Evolutionary conservation across 2,113 vertebrate species (phyloP).

Genomic region (Promerops cafer): DNA sequence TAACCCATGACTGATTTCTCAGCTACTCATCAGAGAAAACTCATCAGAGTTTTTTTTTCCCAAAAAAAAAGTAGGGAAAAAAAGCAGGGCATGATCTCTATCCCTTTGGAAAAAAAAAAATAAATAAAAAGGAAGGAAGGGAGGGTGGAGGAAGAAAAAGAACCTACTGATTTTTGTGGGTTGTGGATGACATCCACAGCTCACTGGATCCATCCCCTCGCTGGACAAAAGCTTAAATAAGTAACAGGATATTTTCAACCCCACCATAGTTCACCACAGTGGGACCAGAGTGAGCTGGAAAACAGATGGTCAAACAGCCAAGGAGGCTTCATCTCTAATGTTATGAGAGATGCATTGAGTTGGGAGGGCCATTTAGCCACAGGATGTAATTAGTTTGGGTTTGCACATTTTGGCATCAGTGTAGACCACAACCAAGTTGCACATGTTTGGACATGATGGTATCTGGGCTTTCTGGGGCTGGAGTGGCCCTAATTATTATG

Average conservation of each 20-base stretch:
- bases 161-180: not conserved
- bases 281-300: not conserved
- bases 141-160: not conserved
- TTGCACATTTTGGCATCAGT: not conserved
- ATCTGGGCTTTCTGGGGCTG: not conserved
- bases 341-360: not conserved
- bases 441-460: not conserved
- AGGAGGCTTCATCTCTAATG: not conserved
- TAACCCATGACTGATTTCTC: not conserved
- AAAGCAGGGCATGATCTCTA: not conserved
- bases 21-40: not conserved
- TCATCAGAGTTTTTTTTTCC: too few species aligned
- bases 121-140: not conserved
- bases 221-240: conserved; percentile 17
- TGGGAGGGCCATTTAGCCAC: not conserved
- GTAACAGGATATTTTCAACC: not conserved
- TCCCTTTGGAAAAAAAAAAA: not conserved
- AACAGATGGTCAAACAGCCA: not conserved
- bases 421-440: not conserved
- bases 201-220: not conserved
- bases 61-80: not conserved
- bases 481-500: not conserved
- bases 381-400: conserved; percentile 10
- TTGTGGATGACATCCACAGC: not conserved
- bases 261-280: not conserved